Conservation (phyloP, 2,113 vertebrate genomes). For the Apodemus speciosus region DNA sequence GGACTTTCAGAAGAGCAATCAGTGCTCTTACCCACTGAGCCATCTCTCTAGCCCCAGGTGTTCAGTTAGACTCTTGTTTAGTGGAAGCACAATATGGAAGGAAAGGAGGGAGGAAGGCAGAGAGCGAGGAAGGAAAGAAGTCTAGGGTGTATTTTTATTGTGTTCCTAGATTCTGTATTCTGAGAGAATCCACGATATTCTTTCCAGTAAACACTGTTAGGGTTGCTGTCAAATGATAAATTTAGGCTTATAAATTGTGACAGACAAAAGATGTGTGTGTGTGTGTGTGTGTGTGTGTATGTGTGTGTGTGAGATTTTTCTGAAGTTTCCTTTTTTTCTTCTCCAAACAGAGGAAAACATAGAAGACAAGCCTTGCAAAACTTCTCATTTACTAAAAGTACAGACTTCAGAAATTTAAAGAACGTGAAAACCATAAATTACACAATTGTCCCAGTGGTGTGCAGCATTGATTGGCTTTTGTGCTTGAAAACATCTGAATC, state of each 20-base stretch:
- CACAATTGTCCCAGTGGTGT: slow-evolving; percentile 40
- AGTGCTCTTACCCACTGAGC: too few species aligned
- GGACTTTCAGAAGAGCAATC: too few species aligned
- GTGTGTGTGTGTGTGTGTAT: not conserved
- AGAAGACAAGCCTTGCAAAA: not conserved
- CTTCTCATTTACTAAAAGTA: slow-evolving; percentile 49
- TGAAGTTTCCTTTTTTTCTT: slow-evolving; percentile 1
- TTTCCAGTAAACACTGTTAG: slow-evolving; percentile 18
- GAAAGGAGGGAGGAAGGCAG: not conserved
- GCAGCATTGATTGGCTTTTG: slow-evolving; percentile 50
- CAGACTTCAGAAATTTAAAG: slow-evolving; percentile 41
- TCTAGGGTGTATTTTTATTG: not conserved
- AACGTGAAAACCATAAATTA: not conserved
- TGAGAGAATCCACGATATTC: not conserved
- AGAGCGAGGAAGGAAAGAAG: not conserved
- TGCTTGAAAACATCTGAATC: slow-evolving; percentile 57
- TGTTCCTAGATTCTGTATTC: not conserved
- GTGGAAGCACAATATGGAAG: not conserved
- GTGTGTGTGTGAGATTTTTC: not conserved
- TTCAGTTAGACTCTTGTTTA: not conserved
- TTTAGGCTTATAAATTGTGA: slow-evolving; percentile 52
- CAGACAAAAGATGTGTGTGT: not conserved
- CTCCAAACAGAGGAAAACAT: too few species aligned
- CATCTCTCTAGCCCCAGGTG: too few species aligned
- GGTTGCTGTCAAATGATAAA: slow-evolving; percentile 33